Percentiles rank a stretch among this genome's conserved stretches.
These are phyloP conservation scores for Isoperla grammatica DNA, from an alignment of 2,888 invertebrate species.

Conservation along the genomic window DNA sequence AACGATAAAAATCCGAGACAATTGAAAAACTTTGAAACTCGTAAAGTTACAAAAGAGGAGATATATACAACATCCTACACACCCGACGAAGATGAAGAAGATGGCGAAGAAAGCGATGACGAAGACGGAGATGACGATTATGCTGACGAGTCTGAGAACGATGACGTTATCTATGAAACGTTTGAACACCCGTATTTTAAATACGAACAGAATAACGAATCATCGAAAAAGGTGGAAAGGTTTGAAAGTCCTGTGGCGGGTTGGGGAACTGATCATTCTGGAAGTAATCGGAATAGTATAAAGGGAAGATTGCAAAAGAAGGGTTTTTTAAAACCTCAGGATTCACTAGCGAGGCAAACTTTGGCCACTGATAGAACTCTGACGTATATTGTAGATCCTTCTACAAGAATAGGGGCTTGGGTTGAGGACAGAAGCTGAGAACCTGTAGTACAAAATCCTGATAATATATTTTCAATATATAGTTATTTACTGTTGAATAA, in stretches of 20 bases:
- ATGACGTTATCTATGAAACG: background rate
- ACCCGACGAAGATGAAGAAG: conserved; percentile 29
- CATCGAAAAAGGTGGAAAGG: background rate
- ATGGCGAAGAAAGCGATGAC: background rate
- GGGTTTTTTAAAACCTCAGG: no score
- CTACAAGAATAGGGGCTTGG: background rate
- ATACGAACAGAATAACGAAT: background rate
- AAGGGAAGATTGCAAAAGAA: background rate
- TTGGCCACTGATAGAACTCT: background rate
- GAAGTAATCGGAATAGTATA: background rate
- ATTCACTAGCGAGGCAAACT: no score
- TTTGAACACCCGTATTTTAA: background rate
- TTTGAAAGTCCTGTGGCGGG: background rate
- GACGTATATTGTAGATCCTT: background rate
- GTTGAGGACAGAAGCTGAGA: background rate
- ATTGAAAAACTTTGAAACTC: conserved; percentile 19
- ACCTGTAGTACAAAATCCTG: no score
- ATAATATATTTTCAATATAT: no score
- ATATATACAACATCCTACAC: conserved; percentile 36
- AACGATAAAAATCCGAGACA: background rate
- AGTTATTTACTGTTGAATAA: no score
- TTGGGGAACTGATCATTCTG: background rate
- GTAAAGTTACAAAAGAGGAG: conserved; percentile 37
- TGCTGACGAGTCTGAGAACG: background rate
- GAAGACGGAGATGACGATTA: conserved; percentile 7